These are phyloP conservation scores for Takifugu rubripes DNA, from an alignment of 2,797 vertebrate species.

Conservation along the genomic window DNA sequence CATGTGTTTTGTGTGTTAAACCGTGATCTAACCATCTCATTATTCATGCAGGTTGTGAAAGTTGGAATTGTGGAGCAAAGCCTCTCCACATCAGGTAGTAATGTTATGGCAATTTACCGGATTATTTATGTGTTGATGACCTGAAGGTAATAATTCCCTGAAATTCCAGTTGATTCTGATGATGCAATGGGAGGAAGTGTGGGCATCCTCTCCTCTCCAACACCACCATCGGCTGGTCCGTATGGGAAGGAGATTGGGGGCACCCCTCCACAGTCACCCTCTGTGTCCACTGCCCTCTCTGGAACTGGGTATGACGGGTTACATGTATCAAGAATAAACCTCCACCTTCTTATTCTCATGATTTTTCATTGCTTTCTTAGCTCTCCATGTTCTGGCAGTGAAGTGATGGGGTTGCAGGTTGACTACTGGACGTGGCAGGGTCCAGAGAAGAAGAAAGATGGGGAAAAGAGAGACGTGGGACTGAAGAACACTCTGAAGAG, in stretches of 20 bases:
- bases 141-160: background rate
- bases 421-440: constrained; percentile 82
- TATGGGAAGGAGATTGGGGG: constrained; percentile 77
- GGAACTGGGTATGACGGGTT: constrained; percentile 74
- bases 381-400: constrained; percentile 74
- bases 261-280: constrained; percentile 81
- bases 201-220: constrained; percentile 74
- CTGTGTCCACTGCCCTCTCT: constrained; percentile 74
- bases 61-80: constrained; percentile 84
- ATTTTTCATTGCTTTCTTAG: constrained; percentile 32
- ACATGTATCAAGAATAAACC: background rate
- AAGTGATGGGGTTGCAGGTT: constrained; percentile 83
- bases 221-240: constrained; percentile 63
- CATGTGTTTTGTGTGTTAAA: background rate
- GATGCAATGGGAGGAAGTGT: constrained; percentile 80
- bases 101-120: background rate
- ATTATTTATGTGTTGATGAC: no score
- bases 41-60: constrained; percentile 76
- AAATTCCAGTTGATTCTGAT: constrained; percentile 83
- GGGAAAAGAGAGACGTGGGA: constrained; percentile 77
- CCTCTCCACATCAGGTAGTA: constrained; percentile 76
- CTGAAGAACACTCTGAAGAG: constrained; percentile 82
- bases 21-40: background rate
- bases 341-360: background rate
- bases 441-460: constrained; percentile 76